Base-by-base conservation (phyloP, 2,113 vertebrate genomes). In the Petromus typicus region DNA sequence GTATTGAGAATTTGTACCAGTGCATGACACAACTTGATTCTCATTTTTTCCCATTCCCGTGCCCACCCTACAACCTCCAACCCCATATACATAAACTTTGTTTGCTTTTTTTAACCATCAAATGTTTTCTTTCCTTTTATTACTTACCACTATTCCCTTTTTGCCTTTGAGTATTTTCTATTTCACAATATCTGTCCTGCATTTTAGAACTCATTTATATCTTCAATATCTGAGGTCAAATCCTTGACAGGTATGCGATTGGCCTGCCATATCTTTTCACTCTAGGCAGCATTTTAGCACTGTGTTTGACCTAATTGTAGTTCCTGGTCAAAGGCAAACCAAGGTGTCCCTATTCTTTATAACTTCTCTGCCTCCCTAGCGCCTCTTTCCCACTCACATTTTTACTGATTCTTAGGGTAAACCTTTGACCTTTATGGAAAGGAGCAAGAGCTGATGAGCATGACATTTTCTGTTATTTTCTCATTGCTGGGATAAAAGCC, bases 341-440 rank as follows among this genome's bases (percentile, higher is more conserved):
- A 37, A 34, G 32, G 32, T 59, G 69, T 25, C 37, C 45, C 54
- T 40, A 4, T 56, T 79, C 48, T 61, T 8, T 13, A 4, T 3
- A 2, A 7, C 3, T 12, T n/a, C 37, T 5, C 14, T 25, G 14
- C 34, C 30, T 83, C 5, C n/a, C 16, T 2, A 7, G 23, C 13
- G 25, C 30, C 16, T 30, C 40, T n/a, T 0, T 34, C 1, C 0
- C 12, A 30, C 16, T 1, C 9, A 9, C 22, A 6, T 22, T 12
- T 6, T 79, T 34, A 45, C 67, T 5, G 14, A 3, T 86, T 85
- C 51, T 66, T 32, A 76, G n/a, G 40, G 22, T 73, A 43, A n/a
- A 57, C 64, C 66, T 1, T 43, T n/a, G 57, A 57, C 40, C 4
- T 0, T 32, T 18, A 34, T 22, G 16, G 54, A 78, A 51, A 86